A percentile compares a stretch with the other conserved stretches of the same genome.
phyloP scores from a whole-genome alignment of 2,113 vertebrate genomes.

The Aythya baeri region DNA sequence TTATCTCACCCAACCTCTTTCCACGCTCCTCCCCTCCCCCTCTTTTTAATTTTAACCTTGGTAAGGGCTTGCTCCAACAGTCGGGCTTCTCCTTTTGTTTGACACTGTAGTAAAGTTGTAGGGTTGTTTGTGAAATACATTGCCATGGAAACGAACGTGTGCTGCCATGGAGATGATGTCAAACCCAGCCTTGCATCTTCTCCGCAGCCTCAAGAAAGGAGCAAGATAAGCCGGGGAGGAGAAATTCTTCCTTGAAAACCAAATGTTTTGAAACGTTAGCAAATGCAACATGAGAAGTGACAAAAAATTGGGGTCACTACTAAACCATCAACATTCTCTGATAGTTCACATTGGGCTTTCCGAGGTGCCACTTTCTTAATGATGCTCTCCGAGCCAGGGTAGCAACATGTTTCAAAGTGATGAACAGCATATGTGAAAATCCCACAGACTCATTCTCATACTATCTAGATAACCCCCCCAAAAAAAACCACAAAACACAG shows the following conservation, averaged over 20 bases:
- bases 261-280: neutral
- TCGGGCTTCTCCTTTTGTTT: conserved; percentile 34
- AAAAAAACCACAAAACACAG: neutral
- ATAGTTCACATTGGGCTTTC: neutral
- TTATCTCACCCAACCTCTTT: neutral
- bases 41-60: conserved; percentile 1
- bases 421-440: neutral
- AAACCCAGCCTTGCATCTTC: conserved; percentile 47
- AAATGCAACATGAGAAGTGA: neutral
- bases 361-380: neutral
- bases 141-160: conserved; percentile 66
- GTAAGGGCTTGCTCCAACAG: neutral
- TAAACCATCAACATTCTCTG: neutral
- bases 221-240: neutral
- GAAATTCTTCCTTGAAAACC: neutral
- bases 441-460: neutral
- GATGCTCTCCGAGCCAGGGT: neutral
- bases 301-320: neutral
- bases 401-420: neutral
- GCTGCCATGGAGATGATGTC: conserved; percentile 70
- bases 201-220: neutral
- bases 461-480: neutral
- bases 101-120: conserved; percentile 68
- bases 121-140: conserved; percentile 62
- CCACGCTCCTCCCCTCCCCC: neutral